Conservation (phyloP, 2,888 invertebrate genomes). For the Xestoiulus laeticollis region DNA sequence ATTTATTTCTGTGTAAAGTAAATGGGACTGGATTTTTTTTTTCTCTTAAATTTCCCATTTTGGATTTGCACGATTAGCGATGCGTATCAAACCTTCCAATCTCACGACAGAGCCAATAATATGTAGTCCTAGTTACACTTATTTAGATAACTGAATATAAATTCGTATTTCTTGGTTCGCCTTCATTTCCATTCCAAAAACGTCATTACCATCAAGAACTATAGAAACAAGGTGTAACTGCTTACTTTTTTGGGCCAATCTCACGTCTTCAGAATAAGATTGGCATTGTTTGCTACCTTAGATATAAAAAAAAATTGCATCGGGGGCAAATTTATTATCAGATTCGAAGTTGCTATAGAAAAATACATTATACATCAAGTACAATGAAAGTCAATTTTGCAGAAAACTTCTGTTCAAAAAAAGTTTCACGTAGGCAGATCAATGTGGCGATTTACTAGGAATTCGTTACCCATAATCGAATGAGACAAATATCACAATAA, state of each 20-base stretch:
- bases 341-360: not conserved
- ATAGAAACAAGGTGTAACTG: not conserved
- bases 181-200: not conserved
- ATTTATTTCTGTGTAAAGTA: slow-evolving; percentile 18
- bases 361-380: not conserved
- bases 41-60: not conserved
- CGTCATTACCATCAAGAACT: not conserved
- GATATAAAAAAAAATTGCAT: not conserved
- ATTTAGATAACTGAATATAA: not conserved
- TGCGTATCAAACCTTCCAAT: not conserved
- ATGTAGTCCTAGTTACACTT: not conserved
- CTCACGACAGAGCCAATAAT: not conserved
- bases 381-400: not conserved
- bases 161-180: slow-evolving; percentile 8
- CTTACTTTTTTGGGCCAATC: not conserved
- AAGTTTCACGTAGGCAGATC: not conserved
- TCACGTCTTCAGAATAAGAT: not conserved
- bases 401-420: slow-evolving; percentile 5
- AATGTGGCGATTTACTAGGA: not conserved
- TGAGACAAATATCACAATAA: not conserved
- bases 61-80: not conserved
- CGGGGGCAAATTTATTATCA: slow-evolving; percentile 35
- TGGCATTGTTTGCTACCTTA: not conserved
- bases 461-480: not conserved
- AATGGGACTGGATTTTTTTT: not conserved